Conservation (phyloP, 2,888 invertebrate species). For the Sarcophaga variegata region DNA sequence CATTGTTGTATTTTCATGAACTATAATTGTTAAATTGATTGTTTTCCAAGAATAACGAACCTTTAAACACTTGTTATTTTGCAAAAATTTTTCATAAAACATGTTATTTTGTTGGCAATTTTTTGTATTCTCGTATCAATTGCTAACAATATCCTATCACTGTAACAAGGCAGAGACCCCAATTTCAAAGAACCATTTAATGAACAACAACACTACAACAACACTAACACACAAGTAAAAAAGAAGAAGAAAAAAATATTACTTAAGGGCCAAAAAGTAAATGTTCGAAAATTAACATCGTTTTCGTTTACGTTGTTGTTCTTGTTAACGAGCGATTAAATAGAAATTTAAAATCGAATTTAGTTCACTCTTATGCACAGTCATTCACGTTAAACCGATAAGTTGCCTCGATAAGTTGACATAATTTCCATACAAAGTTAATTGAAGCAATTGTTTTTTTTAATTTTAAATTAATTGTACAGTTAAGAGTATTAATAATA, state of each 20-base stretch:
- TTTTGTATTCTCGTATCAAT: conserved; percentile 75
- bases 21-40: conserved; percentile 73
- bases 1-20: conserved; percentile 57
- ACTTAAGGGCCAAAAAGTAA: background rate
- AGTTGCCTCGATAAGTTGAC: background rate
- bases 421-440: background rate
- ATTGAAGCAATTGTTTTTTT: background rate
- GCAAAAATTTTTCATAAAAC: conserved; percentile 72
- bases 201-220: background rate
- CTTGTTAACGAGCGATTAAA: background rate
- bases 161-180: conserved; percentile 7
- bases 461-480: background rate
- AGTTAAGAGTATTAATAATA: too few relatives aligned
- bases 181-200: background rate
- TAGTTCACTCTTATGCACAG: background rate
- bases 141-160: conserved; percentile 76
- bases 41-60: conserved; percentile 71
- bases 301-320: background rate
- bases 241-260: background rate
- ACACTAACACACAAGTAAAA: background rate
- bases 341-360: background rate
- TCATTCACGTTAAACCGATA: background rate
- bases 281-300: background rate
- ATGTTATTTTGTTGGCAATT: conserved; percentile 77
- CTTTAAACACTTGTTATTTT: conserved; percentile 68